Base-by-base conservation (phyloP, 2,888 invertebrate genomes). In the Leptopilina drosophilae region DNA sequence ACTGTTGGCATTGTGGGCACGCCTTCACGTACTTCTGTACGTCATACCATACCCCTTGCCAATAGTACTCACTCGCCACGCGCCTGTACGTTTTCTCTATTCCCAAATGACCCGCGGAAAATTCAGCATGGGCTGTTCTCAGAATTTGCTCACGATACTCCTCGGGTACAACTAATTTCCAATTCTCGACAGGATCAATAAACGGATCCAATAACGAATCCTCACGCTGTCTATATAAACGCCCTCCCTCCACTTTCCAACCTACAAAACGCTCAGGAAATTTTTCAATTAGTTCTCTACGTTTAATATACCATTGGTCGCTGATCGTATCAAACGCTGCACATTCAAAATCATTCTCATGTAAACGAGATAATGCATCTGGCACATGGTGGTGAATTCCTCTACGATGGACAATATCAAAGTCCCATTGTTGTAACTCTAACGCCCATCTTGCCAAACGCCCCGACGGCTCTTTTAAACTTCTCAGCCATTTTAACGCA, bases 31-130 rank as follows among this genome's bases (percentile, higher is more conserved):
- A 42, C 8, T 2, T 1, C 12, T 40, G 20, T 1, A 15, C 66
- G 6, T 67, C 15, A 15, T 26, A 6, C 12, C 26, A 78, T 20
- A 78, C 12, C 5, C 78, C 78, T 59, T 26, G 53, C 69, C 67
- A 78, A 15, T 69, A 78, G n/a, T 77, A 77, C 53, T 42, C 42
- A 8, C 5, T 42, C 42, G 42, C 42, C 5, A 42, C 42, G 3
- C 42, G 42, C 3, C 7, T 0, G 7, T 42, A 42, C 4, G 56
- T 56, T 2, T 56, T 56, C 1, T 56, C 56, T 12, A 56, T n/a
- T 0, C n/a, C n/a, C n/a, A 56, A 11, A n/a, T 56, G 56, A 4
- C 56, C 56, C 5, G 56, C 56, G 0, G 56, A 56, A 3, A 14
- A 3, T n/a, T 56, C 56, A 1, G 56, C 12, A 5, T 14, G 56